Conservation (phyloP, 2,113 vertebrate genomes). For the Corythoichthys haematopterus region DNA sequence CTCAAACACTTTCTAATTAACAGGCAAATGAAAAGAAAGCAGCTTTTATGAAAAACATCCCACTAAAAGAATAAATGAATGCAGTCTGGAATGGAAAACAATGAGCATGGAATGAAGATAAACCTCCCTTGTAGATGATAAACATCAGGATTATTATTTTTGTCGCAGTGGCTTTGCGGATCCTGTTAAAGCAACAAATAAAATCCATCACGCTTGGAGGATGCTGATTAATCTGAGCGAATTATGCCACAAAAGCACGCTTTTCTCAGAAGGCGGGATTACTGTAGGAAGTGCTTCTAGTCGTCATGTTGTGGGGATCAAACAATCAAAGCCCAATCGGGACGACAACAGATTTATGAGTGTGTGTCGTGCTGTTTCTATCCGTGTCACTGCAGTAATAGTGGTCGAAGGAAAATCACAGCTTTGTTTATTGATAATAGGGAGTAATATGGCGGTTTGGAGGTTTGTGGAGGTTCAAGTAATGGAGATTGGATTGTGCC, state of each 20-base stretch:
- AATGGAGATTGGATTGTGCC: no score
- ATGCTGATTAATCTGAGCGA: constrained; percentile 14
- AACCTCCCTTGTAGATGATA: background rate
- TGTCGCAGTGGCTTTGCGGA: constrained; percentile 10
- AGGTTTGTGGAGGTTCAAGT: no score
- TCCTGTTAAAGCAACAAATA: constrained; percentile 22
- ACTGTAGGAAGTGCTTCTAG: constrained; percentile 8
- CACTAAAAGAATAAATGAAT: background rate
- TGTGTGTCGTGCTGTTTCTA: constrained; percentile 39
- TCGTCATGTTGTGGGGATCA: constrained; percentile 23
- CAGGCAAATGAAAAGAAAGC: background rate
- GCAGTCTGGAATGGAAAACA: background rate
- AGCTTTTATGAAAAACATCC: background rate
- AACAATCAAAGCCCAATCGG: constrained; percentile 52
- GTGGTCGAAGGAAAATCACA: constrained; percentile 29
- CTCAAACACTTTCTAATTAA: background rate
- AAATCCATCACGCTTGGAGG: constrained; percentile 18
- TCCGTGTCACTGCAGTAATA: constrained; percentile 35
- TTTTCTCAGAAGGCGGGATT: constrained; percentile 30
- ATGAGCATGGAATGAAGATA: constrained; percentile 2
- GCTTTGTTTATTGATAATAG: constrained; percentile 22
- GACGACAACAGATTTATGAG: constrained; percentile 40
- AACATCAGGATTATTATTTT: constrained; percentile 10
- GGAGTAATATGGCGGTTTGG: background rate
- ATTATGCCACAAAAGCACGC: constrained; percentile 19